Percentiles rank a stretch among this genome's conserved stretches.
Conservation (phyloP, 2,113 vertebrate species). For the Xiphophorus maculatus region DNA sequence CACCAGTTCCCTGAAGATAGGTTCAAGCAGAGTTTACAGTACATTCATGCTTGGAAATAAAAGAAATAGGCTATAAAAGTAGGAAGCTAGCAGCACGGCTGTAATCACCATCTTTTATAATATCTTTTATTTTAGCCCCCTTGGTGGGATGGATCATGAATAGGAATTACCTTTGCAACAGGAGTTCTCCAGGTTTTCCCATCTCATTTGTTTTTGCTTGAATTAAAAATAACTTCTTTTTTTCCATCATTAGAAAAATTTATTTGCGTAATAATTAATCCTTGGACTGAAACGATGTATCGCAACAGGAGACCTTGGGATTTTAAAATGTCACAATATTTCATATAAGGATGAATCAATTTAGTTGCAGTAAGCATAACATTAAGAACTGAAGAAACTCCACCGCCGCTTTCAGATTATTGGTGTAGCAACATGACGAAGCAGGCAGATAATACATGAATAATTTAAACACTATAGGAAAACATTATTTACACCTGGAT, state of each 20-base stretch:
- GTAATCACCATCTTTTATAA: conserved; percentile 20
- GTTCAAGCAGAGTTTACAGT: conserved; percentile 65
- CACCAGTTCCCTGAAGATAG: neutral
- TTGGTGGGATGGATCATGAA: neutral
- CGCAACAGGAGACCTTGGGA: neutral
- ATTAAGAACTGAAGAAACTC: too few relatives aligned
- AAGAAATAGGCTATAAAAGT: conserved; percentile 37
- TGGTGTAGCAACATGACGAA: too few relatives aligned
- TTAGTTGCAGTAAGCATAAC: too few relatives aligned
- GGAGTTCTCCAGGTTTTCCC: conserved; percentile 1
- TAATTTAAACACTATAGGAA: too few relatives aligned
- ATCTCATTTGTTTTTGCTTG: neutral
- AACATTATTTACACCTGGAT: too few relatives aligned
- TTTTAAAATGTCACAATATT: too few relatives aligned
- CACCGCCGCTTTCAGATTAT: too few relatives aligned
- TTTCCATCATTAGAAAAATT: neutral
- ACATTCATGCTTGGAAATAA: conserved; percentile 1
- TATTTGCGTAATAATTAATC: neutral
- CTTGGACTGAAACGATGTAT: neutral
- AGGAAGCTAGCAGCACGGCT: conserved; percentile 30
- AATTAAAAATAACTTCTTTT: conserved; percentile 6
- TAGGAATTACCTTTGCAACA: conserved; percentile 14
- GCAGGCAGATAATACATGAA: too few relatives aligned
- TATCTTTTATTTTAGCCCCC: conserved; percentile 21
- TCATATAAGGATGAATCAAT: too few relatives aligned